phyloP scores from a whole-genome alignment of 1,140 invertebrate genomes.

The Sitodiplosis mosellana region DNA sequence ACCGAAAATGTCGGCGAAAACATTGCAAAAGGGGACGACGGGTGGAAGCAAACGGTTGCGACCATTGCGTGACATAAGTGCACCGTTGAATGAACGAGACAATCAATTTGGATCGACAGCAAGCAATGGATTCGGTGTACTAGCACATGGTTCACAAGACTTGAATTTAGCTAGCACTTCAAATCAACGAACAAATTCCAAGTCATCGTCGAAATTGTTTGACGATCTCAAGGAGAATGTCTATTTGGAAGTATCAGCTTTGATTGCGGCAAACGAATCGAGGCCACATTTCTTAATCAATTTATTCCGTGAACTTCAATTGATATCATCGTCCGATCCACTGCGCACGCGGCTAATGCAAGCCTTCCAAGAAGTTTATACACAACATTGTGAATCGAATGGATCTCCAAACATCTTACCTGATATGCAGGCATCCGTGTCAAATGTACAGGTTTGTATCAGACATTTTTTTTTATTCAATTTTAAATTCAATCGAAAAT shows the following conservation, averaged over 20 bases:
- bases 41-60: background rate
- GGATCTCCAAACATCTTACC: background rate
- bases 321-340: constrained; percentile 40
- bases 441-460: background rate
- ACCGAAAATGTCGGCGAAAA: constrained; percentile 3
- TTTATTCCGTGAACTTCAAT: constrained; percentile 41
- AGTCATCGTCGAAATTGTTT: constrained; percentile 38
- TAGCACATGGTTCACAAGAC: background rate
- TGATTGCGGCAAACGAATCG: constrained; percentile 47
- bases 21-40: constrained; percentile 5
- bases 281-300: constrained; percentile 47
- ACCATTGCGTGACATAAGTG: background rate
- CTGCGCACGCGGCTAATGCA: constrained; percentile 37
- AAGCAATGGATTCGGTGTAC: background rate
- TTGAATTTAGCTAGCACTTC: background rate
- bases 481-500: background rate
- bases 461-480: background rate
- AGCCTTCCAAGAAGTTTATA: constrained; percentile 31
- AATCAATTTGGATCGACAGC: background rate
- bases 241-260: constrained; percentile 46
- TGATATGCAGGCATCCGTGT: background rate
- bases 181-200: constrained; percentile 6
- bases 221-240: constrained; percentile 44
- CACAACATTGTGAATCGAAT: constrained; percentile 3
- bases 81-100: background rate